Conservation (phyloP, 1,140 invertebrate genomes). For the Zelostemma sp. region DNA sequence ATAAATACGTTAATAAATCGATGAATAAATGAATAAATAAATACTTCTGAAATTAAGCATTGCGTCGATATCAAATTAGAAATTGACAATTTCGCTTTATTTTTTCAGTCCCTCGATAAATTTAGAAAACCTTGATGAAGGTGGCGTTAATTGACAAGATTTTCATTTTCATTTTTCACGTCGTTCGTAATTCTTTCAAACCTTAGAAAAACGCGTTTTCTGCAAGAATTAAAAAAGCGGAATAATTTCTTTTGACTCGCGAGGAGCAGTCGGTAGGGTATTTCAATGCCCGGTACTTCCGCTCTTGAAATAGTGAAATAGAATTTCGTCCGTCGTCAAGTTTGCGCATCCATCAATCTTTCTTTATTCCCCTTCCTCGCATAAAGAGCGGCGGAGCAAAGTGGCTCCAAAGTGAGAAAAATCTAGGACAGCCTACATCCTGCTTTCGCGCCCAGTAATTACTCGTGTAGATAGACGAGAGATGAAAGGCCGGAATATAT, state of each 20-base stretch:
- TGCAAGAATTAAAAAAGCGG: background rate
- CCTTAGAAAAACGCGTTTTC: no score
- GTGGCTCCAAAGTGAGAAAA: constrained; percentile 11
- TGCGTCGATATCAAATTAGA: no score
- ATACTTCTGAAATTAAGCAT: no score
- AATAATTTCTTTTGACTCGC: background rate
- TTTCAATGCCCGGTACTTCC: background rate
- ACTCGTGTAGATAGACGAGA: background rate
- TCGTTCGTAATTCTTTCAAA: no score
- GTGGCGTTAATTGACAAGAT: no score
- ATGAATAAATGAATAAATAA: no score
- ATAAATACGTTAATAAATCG: no score
- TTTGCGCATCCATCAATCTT: constrained; percentile 5
- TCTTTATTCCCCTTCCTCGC: background rate
- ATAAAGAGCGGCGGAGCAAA: background rate
- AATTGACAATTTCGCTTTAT: no score
- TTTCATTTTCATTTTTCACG: no score
- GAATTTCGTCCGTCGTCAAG: background rate
- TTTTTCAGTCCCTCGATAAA: no score
- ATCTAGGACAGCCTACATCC: background rate
- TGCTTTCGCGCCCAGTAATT: constrained; percentile 6
- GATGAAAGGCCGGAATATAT: constrained; percentile 3
- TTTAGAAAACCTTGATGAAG: no score
- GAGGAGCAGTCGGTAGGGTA: background rate
- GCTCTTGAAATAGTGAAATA: background rate